Evolutionary conservation across 1,140 invertebrate genomes (phyloP).

Genomic region (Dendrolimus kikuchii): DNA sequence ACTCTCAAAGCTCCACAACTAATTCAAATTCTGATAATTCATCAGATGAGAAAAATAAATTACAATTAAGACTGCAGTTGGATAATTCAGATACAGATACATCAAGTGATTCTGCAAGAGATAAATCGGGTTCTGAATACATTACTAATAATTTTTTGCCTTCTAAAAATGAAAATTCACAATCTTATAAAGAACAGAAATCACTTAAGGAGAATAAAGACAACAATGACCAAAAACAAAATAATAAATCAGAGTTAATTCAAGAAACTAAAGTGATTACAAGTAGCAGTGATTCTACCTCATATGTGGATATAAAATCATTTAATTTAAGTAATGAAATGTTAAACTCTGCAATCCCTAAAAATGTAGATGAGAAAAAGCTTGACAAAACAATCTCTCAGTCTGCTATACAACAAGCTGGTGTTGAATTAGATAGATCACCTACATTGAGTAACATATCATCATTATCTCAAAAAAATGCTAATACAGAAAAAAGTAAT

Average conservation of each 20-base stretch:
- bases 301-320: conserved; percentile 53
- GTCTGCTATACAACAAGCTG: conserved; percentile 4
- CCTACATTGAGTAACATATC: conserved; percentile 27
- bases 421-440: conserved; percentile 24
- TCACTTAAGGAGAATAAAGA: too few relatives aligned
- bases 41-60: conserved; percentile 61
- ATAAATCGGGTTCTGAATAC: conserved; percentile 58
- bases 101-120: conserved; percentile 53
- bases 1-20: conserved; percentile 41
- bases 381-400: neutral
- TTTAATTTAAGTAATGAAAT: conserved; percentile 42
- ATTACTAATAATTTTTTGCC: conserved; percentile 45
- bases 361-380: neutral
- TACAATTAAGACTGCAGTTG: conserved; percentile 47
- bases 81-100: conserved; percentile 64
- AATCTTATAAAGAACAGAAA: conserved; percentile 1
- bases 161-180: conserved; percentile 4
- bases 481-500: conserved; percentile 16
- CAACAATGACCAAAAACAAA: neutral
- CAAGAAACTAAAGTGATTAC: conserved; percentile 17
- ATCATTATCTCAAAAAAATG: conserved; percentile 22
- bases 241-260: neutral
- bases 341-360: conserved; percentile 39
- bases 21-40: conserved; percentile 57
- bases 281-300: conserved; percentile 58